Evolutionary conservation across 2,888 invertebrate genomes (phyloP).

Genomic region (Ryuthela nishihirai): DNA sequence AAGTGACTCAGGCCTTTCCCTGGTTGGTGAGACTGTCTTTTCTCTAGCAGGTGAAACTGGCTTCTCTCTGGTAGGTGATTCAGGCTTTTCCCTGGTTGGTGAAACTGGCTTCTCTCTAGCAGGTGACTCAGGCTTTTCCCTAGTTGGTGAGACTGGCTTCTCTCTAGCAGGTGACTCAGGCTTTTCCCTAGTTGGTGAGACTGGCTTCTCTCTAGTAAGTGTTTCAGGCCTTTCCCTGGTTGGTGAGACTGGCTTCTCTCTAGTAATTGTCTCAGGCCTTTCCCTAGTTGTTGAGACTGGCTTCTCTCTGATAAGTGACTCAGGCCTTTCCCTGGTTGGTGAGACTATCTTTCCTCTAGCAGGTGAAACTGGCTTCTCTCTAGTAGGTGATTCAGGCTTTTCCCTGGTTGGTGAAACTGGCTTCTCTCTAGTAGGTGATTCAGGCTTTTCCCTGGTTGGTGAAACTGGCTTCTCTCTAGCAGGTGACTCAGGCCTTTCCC

Average conservation of each 20-base stretch:
- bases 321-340: neutral
- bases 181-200: too few species aligned
- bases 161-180: too few species aligned
- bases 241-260: neutral
- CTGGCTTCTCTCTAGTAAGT: neutral
- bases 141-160: too few species aligned
- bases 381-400: neutral
- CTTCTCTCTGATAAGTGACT: neutral
- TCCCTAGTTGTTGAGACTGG: neutral
- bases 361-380: constrained; percentile 3
- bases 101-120: too few species aligned
- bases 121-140: too few species aligned
- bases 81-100: neutral
- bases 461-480: neutral
- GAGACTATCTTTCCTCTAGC: too few species aligned
- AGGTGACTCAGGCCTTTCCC: neutral
- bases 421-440: neutral
- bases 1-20: neutral
- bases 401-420: neutral
- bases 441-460: neutral
- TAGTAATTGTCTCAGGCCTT: too few species aligned
- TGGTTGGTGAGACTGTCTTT: neutral
- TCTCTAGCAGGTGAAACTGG: too few species aligned
- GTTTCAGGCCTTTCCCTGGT: constrained; percentile 2
- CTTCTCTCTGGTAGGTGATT: neutral